These are phyloP conservation scores for Ptychochromis oligacanthus DNA, from an alignment of 2,113 vertebrate species.

Conservation along the genomic window DNA sequence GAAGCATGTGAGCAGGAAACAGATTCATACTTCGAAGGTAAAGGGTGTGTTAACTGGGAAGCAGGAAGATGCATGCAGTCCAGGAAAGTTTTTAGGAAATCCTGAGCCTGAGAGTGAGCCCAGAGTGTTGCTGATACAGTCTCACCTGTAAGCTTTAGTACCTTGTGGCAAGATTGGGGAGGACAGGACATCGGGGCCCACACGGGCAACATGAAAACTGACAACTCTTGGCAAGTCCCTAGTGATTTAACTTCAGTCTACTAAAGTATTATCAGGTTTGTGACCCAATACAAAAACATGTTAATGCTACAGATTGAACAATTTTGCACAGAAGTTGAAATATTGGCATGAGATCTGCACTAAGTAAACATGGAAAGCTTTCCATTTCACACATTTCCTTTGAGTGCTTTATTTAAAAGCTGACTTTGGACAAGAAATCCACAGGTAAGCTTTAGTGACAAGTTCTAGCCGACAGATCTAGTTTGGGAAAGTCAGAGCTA, in stretches of 20 bases:
- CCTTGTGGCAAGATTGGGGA: not conserved
- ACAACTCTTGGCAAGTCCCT: constrained; percentile 45
- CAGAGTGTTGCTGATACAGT: not conserved
- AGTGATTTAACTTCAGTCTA: not conserved
- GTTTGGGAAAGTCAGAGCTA: no score
- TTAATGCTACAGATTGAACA: not conserved
- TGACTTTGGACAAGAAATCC: not conserved
- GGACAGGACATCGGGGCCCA: constrained; percentile 42
- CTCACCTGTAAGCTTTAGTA: constrained; percentile 40
- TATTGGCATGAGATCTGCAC: not conserved
- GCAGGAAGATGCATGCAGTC: constrained; percentile 60
- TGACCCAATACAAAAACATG: not conserved
- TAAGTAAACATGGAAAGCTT: not conserved
- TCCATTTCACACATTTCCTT: no score
- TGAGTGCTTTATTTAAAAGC: not conserved
- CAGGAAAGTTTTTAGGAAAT: not conserved
- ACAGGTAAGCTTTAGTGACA: not conserved
- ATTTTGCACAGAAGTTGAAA: not conserved
- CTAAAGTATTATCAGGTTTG: not conserved
- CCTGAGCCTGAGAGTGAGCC: not conserved
- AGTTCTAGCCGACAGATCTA: not conserved
- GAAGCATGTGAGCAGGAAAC: constrained; percentile 24
- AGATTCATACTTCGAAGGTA: constrained; percentile 16
- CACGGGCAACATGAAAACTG: constrained; percentile 54
- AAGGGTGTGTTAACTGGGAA: constrained; percentile 28